A percentile compares a stretch with the other conserved stretches of the same genome.
These are phyloP conservation scores for Phoenicopterus ruber DNA, from an alignment of 2,113 vertebrate genomes.

Conservation along the genomic window DNA sequence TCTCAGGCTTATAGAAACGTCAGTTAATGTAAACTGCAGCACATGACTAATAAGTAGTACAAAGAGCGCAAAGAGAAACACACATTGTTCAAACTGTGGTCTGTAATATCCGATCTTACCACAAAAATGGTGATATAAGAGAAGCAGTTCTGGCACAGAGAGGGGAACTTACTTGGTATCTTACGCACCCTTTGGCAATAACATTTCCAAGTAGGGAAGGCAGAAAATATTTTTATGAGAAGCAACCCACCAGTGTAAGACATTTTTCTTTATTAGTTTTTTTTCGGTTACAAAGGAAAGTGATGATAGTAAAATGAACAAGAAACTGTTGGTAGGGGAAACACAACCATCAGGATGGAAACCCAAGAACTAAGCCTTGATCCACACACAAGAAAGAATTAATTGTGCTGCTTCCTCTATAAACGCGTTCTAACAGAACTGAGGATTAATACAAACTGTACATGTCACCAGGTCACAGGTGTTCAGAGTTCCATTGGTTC, in stretches of 20 bases:
- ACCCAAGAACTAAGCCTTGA: not conserved
- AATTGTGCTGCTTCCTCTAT: not conserved
- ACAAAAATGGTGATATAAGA: not conserved
- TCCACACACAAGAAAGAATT: not conserved
- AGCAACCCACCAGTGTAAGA: not conserved
- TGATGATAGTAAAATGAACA: not conserved
- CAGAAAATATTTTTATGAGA: not conserved
- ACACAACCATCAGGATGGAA: not conserved
- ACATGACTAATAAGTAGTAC: not conserved
- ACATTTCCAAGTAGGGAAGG: conserved; percentile 16
- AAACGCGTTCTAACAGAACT: not conserved
- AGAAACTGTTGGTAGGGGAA: not conserved
- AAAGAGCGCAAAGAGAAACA: not conserved
- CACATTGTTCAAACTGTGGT: not conserved
- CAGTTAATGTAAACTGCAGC: not conserved
- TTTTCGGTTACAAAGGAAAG: not conserved
- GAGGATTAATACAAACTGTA: not conserved
- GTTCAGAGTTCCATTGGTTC: not conserved
- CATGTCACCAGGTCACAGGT: not conserved
- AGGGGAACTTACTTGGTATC: not conserved
- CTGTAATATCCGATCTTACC: not conserved
- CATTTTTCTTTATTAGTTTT: not conserved
- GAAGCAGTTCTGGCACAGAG: not conserved
- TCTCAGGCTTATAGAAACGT: not conserved
- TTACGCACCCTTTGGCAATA: not conserved